Percentiles rank a stretch among this genome's conserved stretches.
Evolutionary conservation across 2,797 vertebrate species (phyloP).

Genomic region (Sibirionetta formosa): DNA sequence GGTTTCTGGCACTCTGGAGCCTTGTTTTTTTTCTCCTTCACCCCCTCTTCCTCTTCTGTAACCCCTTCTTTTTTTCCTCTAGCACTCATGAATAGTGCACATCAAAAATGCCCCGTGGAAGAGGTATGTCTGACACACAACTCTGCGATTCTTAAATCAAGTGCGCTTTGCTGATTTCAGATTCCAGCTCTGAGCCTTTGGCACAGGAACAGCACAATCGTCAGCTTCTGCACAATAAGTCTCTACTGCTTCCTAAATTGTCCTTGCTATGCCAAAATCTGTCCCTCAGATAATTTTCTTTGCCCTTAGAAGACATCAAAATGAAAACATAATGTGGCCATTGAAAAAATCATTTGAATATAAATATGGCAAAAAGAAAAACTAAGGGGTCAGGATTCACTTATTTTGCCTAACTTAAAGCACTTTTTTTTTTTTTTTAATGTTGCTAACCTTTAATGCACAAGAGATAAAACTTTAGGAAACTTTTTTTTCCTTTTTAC

Average conservation of each 20-base stretch:
- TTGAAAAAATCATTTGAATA: slow-evolving; percentile 33
- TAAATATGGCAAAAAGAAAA: slow-evolving; percentile 27
- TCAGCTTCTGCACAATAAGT: slow-evolving; percentile 18
- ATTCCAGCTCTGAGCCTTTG: slow-evolving; percentile 34
- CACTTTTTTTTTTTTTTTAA: not conserved
- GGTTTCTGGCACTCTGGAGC: slow-evolving; percentile 42
- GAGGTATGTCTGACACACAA: slow-evolving; percentile 81
- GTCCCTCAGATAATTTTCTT: not conserved
- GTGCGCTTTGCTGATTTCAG: slow-evolving; percentile 45
- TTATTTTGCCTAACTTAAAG: not conserved
- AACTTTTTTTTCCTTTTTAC: not conserved
- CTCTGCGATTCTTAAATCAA: slow-evolving; percentile 24
- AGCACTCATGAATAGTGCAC: slow-evolving; percentile 86
- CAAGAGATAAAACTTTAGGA: not conserved
- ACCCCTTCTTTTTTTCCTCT: slow-evolving; percentile 84
- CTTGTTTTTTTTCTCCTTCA: slow-evolving; percentile 59
- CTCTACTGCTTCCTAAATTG: slow-evolving; percentile 21
- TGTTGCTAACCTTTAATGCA: not conserved
- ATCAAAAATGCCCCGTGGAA: slow-evolving; percentile 85
- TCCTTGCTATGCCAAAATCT: not conserved
- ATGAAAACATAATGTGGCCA: not conserved
- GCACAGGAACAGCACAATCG: not conserved
- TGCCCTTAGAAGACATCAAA: slow-evolving; percentile 31
- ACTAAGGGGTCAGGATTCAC: not conserved
- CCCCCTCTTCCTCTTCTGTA: slow-evolving; percentile 79